These are phyloP conservation scores for Pomatorhinus ruficollis DNA, from an alignment of 2,113 vertebrate genomes.

Conservation along the genomic window DNA sequence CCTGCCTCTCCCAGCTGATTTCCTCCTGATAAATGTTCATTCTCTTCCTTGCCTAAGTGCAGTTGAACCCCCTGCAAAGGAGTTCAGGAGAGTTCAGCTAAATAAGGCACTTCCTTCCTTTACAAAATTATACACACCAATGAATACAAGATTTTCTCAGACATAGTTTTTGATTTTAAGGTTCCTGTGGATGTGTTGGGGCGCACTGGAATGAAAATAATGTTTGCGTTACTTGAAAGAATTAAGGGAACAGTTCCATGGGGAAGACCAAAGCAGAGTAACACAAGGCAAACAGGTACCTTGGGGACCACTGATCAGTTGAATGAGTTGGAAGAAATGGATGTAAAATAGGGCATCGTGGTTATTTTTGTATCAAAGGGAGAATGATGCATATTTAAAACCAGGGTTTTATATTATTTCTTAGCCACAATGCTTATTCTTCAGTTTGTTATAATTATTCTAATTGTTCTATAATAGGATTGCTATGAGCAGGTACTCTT, in stretches of 20 bases:
- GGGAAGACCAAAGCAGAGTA: neutral
- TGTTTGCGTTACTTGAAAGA: neutral
- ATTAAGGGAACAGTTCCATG: neutral
- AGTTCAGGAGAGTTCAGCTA: neutral
- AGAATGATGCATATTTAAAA: neutral
- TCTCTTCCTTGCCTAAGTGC: neutral
- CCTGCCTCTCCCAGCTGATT: neutral
- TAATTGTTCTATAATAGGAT: neutral
- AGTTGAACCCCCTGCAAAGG: accelerated
- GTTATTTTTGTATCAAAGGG: neutral
- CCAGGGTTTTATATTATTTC: neutral
- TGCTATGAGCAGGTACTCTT: neutral
- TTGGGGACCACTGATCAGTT: neutral
- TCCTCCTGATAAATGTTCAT: neutral
- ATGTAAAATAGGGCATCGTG: neutral
- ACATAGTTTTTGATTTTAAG: neutral
- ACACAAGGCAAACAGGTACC: neutral
- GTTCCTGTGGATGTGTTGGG: neutral
- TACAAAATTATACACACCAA: neutral
- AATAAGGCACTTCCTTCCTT: neutral
- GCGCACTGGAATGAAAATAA: neutral
- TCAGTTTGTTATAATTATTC: neutral
- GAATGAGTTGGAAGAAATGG: neutral
- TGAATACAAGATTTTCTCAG: neutral
- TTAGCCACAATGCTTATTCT: neutral